Percentiles rank a stretch among this genome's conserved stretches.
Conservation (phyloP, 2,113 vertebrate species). For the Brachyistius frenatus region DNA sequence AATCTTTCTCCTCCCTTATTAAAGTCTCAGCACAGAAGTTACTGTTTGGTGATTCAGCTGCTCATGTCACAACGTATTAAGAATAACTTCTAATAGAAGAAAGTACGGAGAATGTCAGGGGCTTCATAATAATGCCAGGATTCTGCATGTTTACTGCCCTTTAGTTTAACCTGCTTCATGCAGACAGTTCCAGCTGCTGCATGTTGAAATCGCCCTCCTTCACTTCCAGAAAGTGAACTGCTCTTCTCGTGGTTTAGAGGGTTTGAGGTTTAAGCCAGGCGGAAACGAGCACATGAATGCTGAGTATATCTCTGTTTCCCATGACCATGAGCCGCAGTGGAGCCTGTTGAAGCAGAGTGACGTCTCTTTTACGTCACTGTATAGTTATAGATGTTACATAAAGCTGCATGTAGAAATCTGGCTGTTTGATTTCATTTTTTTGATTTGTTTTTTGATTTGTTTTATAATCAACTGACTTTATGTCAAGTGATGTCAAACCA, state of each 20-base stretch:
- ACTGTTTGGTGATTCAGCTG: background rate
- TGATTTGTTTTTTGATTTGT: background rate
- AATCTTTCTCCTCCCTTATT: background rate
- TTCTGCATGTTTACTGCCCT: constrained; percentile 5
- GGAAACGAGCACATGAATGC: constrained; percentile 42
- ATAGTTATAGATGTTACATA: constrained; percentile 58
- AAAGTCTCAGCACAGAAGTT: background rate
- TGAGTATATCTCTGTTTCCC: constrained; percentile 54
- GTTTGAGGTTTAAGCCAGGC: constrained; percentile 25
- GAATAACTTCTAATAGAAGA: background rate
- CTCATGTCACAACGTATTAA: background rate
- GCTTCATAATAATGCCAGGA: background rate
- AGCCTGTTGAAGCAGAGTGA: constrained; percentile 55
- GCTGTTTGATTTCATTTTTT: constrained; percentile 29
- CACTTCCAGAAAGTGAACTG: constrained; percentile 6
- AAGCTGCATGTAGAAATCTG: constrained; percentile 39
- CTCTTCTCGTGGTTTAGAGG: constrained; percentile 24
- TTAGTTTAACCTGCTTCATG: background rate
- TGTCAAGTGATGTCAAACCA: background rate
- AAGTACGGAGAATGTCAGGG: background rate
- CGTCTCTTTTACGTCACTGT: constrained; percentile 63
- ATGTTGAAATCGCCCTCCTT: constrained; percentile 26
- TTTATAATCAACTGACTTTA: constrained; percentile 11
- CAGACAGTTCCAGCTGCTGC: background rate
- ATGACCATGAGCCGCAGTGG: constrained; percentile 56